These are phyloP conservation scores for Melanostoma scalare DNA, from an alignment of 2,888 invertebrate genomes.

Conservation along the genomic window DNA sequence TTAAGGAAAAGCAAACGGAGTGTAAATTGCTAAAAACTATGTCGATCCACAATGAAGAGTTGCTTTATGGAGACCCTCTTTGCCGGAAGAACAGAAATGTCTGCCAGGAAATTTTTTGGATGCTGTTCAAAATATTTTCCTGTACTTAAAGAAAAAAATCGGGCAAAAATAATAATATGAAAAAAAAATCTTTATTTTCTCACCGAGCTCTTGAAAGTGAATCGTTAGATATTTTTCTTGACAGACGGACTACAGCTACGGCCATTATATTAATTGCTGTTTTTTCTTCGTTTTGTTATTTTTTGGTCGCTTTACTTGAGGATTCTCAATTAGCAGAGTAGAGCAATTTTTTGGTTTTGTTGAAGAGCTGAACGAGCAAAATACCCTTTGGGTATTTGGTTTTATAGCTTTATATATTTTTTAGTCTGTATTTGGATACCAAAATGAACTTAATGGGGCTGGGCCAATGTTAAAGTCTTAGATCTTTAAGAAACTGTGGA, in stretches of 20 bases:
- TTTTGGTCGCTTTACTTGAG: background rate
- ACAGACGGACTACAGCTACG: background rate
- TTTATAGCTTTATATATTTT: too few relatives aligned
- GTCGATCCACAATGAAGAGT: background rate
- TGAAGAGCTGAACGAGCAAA: too few relatives aligned
- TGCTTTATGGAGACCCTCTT: slow-evolving; percentile 7
- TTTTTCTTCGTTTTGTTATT: background rate
- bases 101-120: slow-evolving; percentile 33
- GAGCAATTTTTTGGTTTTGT: too few relatives aligned
- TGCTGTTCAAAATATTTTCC: slow-evolving; percentile 11
- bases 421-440: too few relatives aligned
- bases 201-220: background rate
- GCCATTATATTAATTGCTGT: slow-evolving; percentile 29
- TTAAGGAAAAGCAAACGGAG: background rate
- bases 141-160: slow-evolving; percentile 2
- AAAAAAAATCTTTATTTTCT: background rate
- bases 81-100: slow-evolving; percentile 14
- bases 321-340: background rate
- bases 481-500: too few relatives aligned
- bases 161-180: background rate
- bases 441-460: too few relatives aligned
- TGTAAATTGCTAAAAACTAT: slow-evolving; percentile 12
- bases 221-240: background rate
- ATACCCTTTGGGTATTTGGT: too few relatives aligned
- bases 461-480: too few relatives aligned